These are phyloP conservation scores for Drosophila cardini DNA, from an alignment of 1,140 invertebrate genomes.

Conservation along the genomic window DNA sequence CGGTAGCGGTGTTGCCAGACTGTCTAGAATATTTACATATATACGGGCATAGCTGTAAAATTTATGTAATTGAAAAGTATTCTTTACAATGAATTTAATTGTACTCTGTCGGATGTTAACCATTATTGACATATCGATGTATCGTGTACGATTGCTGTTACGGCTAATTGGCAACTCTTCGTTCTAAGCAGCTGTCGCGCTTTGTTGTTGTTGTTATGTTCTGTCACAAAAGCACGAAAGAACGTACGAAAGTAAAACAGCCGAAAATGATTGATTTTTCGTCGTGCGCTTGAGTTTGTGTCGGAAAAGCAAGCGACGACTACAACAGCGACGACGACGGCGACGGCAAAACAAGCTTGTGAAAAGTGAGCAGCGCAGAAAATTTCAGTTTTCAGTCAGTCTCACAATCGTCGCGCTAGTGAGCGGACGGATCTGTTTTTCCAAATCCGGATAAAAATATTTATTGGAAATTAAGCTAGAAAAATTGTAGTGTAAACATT, in stretches of 20 bases:
- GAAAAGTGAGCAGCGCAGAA: conserved; percentile 53
- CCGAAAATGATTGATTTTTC: conserved; percentile 77
- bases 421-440: conserved; percentile 63
- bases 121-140: conserved; percentile 55
- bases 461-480: conserved; percentile 39
- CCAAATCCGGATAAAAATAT: conserved; percentile 36
- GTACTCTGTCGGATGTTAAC: conserved; percentile 5
- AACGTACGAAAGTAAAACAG: conserved; percentile 73
- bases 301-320: conserved; percentile 70
- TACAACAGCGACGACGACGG: conserved; percentile 2
- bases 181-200: conserved; percentile 55
- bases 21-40: conserved; percentile 1
- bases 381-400: conserved; percentile 68
- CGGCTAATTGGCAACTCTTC: conserved; percentile 51
- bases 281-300: conserved; percentile 47
- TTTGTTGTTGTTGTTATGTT: conserved; percentile 41
- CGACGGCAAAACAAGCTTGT: conserved; percentile 51
- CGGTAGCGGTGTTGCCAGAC: conserved; percentile 58
- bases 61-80: conserved; percentile 18
- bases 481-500: conserved; percentile 72
- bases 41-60: conserved; percentile 5
- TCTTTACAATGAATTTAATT: background rate
- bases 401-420: conserved; percentile 68
- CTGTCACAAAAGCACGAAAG: conserved; percentile 62
- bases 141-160: conserved; percentile 40